Base-by-base conservation (phyloP, 2,888 invertebrate species). In the Psylliodes chrysocephalus region DNA sequence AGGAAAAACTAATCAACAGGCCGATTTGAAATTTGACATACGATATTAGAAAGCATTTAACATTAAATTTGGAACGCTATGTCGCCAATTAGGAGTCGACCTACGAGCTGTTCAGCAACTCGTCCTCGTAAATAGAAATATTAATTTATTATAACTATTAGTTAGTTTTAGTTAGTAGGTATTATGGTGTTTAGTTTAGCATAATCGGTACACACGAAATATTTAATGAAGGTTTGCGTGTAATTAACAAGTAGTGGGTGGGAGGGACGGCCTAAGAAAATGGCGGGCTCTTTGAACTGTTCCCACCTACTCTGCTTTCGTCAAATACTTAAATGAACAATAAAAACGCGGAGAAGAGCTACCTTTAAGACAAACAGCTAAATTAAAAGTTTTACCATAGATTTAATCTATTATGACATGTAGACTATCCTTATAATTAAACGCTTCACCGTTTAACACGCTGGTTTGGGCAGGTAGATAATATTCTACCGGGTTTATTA, bases 361-460 rank as follows among this genome's bases (percentile, higher is more conserved):
- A 25, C 46, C 25, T 46, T 49, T 28, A 28, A 49, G 28, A 12
- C 47, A 14, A 18, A 38, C 49, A 57, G 38, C 38, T 49, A 61
- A 61, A 40, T 61, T 61, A 30, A 46, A 46, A 38, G 55, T 49
- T 55, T 25, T 49, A 61, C 55, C 38, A 55, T 55, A 61, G 61
- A 61, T 61, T 46, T 61, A 55, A 61, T 61, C 61, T 61, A 55
- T 54, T 55, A 55, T 61, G 61, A 61, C 61, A 49, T 61, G 54
- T 54, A 25, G 25, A 61, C 47, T 55, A 61, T 61, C 54, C 40
- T 55, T 61, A 55, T 62, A 62, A 55, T 62, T 62, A 62, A 62
- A 55, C 30, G 18, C 54, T 19, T 28, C 40, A 55, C 35, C 46
- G 42, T 62, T 62, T 62, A 55, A 62, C 55, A 55, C 49, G 49